These are phyloP conservation scores for Brienomyrus longianalis DNA, from an alignment of 2,113 vertebrate species.

Conservation along the genomic window DNA sequence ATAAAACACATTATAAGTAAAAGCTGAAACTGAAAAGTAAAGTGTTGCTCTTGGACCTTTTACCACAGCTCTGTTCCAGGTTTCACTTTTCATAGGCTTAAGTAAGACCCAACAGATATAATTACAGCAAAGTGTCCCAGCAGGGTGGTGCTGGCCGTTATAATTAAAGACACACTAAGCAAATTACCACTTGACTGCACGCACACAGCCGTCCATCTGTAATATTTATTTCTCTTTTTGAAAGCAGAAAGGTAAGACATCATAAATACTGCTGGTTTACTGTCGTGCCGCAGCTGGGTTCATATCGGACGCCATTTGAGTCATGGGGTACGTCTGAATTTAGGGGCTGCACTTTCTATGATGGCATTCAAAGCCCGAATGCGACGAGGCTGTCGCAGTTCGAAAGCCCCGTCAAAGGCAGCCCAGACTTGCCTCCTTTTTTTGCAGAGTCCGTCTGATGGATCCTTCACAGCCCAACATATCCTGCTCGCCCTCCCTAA, in stretches of 20 bases:
- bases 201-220: not conserved
- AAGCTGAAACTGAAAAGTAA: not conserved
- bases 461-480: not conserved
- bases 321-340: not conserved
- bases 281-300: not conserved
- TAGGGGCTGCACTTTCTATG: not conserved
- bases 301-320: too few relatives aligned
- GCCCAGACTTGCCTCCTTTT: not conserved
- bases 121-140: not conserved
- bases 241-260: not conserved
- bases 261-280: not conserved
- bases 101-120: not conserved
- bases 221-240: not conserved
- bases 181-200: not conserved
- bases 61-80: not conserved
- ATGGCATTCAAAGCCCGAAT: not conserved
- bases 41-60: not conserved
- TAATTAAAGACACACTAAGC: not conserved
- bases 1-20: not conserved
- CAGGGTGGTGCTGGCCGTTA: not conserved
- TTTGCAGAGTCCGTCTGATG: not conserved
- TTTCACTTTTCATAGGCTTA: not conserved
- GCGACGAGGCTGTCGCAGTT: not conserved
- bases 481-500: not conserved
- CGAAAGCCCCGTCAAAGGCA: not conserved